Evolutionary conservation across 2,113 vertebrate genomes (phyloP).

Genomic region (Pipa parva): DNA sequence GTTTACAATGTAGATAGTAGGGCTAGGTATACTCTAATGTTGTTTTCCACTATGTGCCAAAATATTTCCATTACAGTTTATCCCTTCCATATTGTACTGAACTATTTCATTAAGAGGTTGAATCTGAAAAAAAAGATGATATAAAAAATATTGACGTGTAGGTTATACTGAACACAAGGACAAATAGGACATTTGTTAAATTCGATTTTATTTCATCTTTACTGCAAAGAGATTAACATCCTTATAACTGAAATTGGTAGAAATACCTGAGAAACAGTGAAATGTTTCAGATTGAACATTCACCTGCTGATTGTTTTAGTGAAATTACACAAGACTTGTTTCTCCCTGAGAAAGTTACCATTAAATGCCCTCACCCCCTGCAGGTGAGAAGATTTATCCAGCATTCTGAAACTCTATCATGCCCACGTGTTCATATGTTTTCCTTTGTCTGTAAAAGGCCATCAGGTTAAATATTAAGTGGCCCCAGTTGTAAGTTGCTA

Average conservation of each 20-base stretch:
- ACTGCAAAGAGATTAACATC: conserved; percentile 34
- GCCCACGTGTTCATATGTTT: neutral
- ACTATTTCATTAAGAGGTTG: too few relatives aligned
- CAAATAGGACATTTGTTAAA: too few relatives aligned
- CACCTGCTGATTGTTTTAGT: conserved; percentile 23
- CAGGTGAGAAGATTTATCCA: neutral
- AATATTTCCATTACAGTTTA: too few relatives aligned
- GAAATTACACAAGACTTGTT: conserved; percentile 39
- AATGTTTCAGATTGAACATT: conserved; percentile 28
- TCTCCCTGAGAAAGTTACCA: conserved; percentile 36
- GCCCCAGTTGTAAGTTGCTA: too few relatives aligned
- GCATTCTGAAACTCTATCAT: neutral
- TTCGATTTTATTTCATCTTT: conserved; percentile 9
- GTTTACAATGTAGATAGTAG: too few relatives aligned
- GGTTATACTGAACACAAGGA: too few relatives aligned
- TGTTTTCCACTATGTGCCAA: too few relatives aligned
- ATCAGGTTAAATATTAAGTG: too few relatives aligned
- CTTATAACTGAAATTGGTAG: conserved; percentile 10
- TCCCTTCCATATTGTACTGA: too few relatives aligned
- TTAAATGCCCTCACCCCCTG: conserved; percentile 6
- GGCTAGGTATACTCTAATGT: too few relatives aligned
- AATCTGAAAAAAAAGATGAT: too few relatives aligned
- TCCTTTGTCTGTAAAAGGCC: neutral
- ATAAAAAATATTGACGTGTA: too few relatives aligned
- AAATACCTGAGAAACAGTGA: conserved; percentile 8